A percentile compares a stretch with the other conserved stretches of the same genome.
Conservation (phyloP, 2,888 invertebrate species). For the Euzetes globulus region DNA sequence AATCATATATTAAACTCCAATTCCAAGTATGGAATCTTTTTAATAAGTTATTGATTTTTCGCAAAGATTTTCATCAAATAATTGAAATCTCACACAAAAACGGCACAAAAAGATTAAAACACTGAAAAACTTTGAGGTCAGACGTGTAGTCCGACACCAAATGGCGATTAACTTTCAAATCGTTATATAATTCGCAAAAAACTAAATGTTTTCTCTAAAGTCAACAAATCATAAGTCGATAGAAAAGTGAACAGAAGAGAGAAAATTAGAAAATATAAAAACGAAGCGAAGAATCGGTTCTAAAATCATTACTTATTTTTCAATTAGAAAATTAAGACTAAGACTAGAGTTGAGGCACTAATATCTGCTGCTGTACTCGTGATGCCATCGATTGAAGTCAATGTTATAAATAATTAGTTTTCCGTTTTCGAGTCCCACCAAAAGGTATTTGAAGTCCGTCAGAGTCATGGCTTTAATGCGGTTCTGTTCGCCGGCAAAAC, state of each 20-base stretch:
- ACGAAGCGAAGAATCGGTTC: neutral
- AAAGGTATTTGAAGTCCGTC: constrained; percentile 68
- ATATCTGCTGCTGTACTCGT: constrained; percentile 34
- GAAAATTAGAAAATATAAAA: neutral
- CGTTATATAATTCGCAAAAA: neutral
- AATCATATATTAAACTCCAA: too few relatives aligned
- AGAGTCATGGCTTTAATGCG: constrained; percentile 33
- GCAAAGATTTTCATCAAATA: too few relatives aligned
- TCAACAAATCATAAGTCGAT: constrained; percentile 1
- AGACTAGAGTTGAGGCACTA: constrained; percentile 29
- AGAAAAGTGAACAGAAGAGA: neutral
- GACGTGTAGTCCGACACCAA: too few relatives aligned
- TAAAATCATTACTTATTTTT: neutral
- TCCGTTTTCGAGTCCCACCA: constrained; percentile 93
- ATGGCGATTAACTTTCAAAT: too few relatives aligned
- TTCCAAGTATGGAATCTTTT: too few relatives aligned
- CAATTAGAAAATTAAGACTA: neutral
- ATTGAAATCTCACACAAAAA: too few relatives aligned
- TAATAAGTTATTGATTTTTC: too few relatives aligned
- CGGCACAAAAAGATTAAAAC: too few relatives aligned
- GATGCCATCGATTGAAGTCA: constrained; percentile 69
- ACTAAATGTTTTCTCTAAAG: neutral
- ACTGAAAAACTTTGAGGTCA: too few relatives aligned
- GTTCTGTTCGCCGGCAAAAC: constrained; percentile 18
- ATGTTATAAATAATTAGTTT: constrained; percentile 98